Evolutionary conservation across 2,888 invertebrate species (phyloP).

Genomic region (Stenchaetothrips biformis): DNA sequence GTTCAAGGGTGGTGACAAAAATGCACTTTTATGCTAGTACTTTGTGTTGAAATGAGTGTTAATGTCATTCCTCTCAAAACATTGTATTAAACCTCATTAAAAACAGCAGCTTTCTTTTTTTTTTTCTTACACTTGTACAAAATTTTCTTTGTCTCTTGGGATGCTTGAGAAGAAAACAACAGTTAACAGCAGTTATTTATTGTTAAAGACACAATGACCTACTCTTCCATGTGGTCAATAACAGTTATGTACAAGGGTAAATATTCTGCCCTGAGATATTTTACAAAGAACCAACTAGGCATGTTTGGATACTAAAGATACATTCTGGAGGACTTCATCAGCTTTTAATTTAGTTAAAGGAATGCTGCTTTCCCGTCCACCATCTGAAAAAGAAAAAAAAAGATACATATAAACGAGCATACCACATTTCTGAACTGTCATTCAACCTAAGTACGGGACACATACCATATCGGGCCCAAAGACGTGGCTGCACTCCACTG

Average conservation of each 20-base stretch:
- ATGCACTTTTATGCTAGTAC: not conserved
- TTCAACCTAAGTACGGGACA: slow-evolving; percentile 34
- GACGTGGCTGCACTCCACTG: slow-evolving; percentile 75
- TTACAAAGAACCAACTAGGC: not conserved
- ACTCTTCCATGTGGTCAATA: not conserved
- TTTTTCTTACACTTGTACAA: not conserved
- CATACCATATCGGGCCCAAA: slow-evolving; percentile 89
- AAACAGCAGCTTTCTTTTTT: not conserved
- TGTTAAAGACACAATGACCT: not conserved
- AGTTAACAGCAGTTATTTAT: not conserved
- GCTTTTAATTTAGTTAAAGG: slow-evolving; percentile 64
- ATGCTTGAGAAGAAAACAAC: not conserved
- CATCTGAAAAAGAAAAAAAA: slow-evolving; percentile 55
- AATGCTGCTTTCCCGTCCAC: slow-evolving; percentile 67
- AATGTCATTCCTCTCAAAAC: not conserved
- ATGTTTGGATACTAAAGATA: not conserved
- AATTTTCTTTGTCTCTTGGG: not conserved
- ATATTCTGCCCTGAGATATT: not conserved
- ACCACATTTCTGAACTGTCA: not conserved
- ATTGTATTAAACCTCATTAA: not conserved
- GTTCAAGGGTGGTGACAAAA: not conserved
- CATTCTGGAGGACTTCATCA: not conserved
- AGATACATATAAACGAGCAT: slow-evolving; percentile 11
- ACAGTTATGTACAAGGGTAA: not conserved
- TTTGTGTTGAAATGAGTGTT: not conserved